Base-by-base conservation (phyloP, 2,113 vertebrate genomes). In the Oryzias javanicus region DNA sequence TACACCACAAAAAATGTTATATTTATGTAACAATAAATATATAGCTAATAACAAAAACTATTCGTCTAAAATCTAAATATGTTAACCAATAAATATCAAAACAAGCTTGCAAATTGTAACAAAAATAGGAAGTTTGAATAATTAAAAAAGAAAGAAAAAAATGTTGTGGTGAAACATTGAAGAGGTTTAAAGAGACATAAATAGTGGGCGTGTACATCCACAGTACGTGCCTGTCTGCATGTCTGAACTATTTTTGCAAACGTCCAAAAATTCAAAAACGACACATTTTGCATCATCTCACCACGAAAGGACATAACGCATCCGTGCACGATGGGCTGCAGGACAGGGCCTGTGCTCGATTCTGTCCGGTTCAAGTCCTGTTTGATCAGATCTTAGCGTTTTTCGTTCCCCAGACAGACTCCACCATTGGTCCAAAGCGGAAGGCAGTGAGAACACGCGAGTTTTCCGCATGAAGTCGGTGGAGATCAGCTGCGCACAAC, bases 151-250 rank as follows among this genome's bases (percentile, higher is more conserved):
- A 20, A 20, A 22, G 20, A 22, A 46, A 41, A 12, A 5, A n/a
- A 13, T 16, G 1, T 6, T 42, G 1, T 25, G 20, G 6, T 51
- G 27, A 29, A 65, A 48, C 63, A 63, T 16, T 44, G 15, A 53
- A 14, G 4, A 19, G 24, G 12, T 55, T 17, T 13, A 12, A 47
- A 59, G 17, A 53, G 4, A 14, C 18, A 54, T 5, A 25, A 44
- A 42, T 16, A 58, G 79, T 72, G 77, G 78, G 78, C 69, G 80
- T 88, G 80, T 62, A 40, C 56, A 45, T 40, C 20, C 24, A 1
- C 17, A 58, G 49, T 81, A 83, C 67, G 82, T 83, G 82, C 54
- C 19, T 41, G 14, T 52, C 42, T 19, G 56, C 71, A 70, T n/a
- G 27, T 22, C 47, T 10, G 35, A 35, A 20, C 29, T 16, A 20